Evolutionary conservation across 2,113 vertebrate genomes (phyloP).

Genomic region (Ciconia maguari): DNA sequence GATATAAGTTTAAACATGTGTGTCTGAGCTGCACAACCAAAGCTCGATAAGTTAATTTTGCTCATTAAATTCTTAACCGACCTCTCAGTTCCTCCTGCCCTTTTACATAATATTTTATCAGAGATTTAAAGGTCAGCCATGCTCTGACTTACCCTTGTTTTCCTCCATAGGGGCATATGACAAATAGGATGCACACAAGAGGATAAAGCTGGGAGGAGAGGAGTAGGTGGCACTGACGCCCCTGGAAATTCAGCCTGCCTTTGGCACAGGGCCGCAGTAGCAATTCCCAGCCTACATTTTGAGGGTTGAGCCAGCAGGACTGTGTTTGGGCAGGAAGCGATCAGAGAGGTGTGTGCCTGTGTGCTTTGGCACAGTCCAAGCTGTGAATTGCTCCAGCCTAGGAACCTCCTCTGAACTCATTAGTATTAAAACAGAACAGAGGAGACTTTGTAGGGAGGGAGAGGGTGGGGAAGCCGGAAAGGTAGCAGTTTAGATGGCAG

Average conservation of each 20-base stretch:
- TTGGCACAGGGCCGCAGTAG: conserved; percentile 6
- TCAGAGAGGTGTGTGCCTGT: conserved; percentile 71
- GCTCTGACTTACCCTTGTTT: conserved; percentile 28
- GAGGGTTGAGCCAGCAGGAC: conserved; percentile 2
- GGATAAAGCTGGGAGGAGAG: neutral
- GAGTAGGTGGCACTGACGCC: neutral
- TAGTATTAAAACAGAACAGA: conserved; percentile 48
- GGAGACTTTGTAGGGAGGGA: conserved; percentile 35
- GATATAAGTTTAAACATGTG: neutral
- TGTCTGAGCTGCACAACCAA: neutral
- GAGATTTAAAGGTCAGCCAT: conserved; percentile 63
- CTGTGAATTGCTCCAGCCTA: conserved; percentile 54
- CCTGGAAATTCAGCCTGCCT: conserved; percentile 23
- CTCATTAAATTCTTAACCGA: conserved; percentile 1
- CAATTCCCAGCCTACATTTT: conserved; percentile 1
- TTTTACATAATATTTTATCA: conserved; percentile 56
- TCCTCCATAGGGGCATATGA: neutral
- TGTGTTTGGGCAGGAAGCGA: conserved; percentile 67
- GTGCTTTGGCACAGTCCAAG: conserved; percentile 60
- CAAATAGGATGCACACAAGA: conserved; percentile 14
- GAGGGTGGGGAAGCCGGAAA: conserved; percentile 51
- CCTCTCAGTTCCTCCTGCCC: neutral
- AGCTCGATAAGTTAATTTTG: neutral
- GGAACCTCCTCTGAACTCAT: conserved; percentile 46
- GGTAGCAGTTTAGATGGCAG: neutral